Conservation (phyloP, 1,140 invertebrate species). For the Lepidurus packardi region DNA sequence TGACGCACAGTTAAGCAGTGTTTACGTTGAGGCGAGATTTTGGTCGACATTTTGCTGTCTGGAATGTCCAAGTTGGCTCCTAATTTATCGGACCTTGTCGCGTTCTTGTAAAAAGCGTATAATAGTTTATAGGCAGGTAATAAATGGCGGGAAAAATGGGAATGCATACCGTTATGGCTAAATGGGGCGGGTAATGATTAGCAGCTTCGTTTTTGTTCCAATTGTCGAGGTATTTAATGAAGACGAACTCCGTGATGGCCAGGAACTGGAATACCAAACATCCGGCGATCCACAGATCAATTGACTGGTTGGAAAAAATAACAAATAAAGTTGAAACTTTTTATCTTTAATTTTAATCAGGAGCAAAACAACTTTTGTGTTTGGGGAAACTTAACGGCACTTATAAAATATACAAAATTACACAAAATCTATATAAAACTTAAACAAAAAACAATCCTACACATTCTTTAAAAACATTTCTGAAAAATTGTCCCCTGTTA, state of each 20-base stretch:
- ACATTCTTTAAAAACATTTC: no score
- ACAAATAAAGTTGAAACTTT: no score
- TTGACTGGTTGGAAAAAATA: not conserved
- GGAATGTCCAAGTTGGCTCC: not conserved
- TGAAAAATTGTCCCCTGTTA: no score
- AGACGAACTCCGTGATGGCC: not conserved
- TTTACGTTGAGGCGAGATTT: slow-evolving; percentile 15
- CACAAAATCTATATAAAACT: no score
- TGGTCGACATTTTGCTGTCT: not conserved
- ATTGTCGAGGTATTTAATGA: slow-evolving; percentile 6
- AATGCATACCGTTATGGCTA: not conserved
- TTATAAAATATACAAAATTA: no score
- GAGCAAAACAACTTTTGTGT: no score
- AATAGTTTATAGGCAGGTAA: not conserved
- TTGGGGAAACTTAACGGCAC: no score
- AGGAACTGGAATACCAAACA: not conserved
- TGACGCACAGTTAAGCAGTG: not conserved
- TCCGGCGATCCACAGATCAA: slow-evolving; percentile 2
- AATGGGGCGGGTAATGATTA: not conserved
- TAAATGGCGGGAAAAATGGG: not conserved
- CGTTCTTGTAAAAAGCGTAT: not conserved
- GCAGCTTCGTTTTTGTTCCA: not conserved
- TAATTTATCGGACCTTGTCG: not conserved
- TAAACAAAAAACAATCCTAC: no score
- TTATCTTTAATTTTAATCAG: no score